Conservation (phyloP, 2,113 vertebrate genomes). For the Hystrix brachyura region DNA sequence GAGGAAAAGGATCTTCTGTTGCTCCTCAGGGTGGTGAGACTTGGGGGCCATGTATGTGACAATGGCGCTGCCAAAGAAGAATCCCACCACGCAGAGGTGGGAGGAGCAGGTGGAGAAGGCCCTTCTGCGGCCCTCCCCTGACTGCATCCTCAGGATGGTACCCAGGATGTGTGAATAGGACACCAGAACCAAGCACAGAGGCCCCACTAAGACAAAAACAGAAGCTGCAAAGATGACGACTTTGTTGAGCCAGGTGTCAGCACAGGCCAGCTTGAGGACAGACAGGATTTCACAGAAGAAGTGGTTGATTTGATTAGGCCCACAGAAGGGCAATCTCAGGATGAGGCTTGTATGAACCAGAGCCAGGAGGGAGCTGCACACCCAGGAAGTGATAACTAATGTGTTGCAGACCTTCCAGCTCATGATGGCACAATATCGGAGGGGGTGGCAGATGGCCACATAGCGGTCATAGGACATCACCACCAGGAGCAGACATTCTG, state of each 20-base stretch:
- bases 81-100: conserved; percentile 58
- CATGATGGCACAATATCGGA: conserved; percentile 34
- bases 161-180: conserved; percentile 13
- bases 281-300: conserved; percentile 78
- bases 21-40: not conserved
- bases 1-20: conserved; percentile 33
- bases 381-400: conserved; percentile 13
- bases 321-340: conserved; percentile 69
- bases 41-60: conserved; percentile 43
- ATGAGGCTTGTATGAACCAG: conserved; percentile 14
- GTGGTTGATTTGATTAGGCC: conserved; percentile 65
- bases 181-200: conserved; percentile 25
- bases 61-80: conserved; percentile 43
- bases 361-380: not conserved
- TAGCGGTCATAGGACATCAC: conserved; percentile 77
- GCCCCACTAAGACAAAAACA: conserved; percentile 20
- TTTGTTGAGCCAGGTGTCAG: conserved; percentile 46
- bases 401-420: not conserved
- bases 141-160: conserved; percentile 36
- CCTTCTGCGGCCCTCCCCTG: conserved; percentile 49
- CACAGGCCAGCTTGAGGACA: conserved; percentile 77
- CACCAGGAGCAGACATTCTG: conserved; percentile 70
- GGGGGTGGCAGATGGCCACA: conserved; percentile 64
- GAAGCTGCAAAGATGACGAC: not conserved
- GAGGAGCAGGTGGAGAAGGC: conserved; percentile 76